Base-by-base conservation (phyloP, 2,113 vertebrate genomes). In the Centrocercus urophasianus region DNA sequence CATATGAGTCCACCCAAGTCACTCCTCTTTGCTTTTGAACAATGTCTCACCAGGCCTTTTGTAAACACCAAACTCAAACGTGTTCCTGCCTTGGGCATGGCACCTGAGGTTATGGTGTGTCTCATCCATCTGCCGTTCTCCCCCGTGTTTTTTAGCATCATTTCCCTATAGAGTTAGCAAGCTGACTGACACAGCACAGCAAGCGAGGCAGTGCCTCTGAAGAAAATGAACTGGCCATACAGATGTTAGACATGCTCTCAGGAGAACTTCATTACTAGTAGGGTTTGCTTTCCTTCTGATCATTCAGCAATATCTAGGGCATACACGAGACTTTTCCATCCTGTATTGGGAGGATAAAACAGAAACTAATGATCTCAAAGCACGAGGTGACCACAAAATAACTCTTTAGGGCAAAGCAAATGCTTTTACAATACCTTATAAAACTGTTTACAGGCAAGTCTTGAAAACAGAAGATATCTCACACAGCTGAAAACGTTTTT, bases 61-160 rank as follows among this genome's bases (percentile, higher is more conserved):
- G 80, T 48, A 92, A 93, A 93, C 69, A 72, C 9, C 60, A 75
- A 1, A 10, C 64, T 52, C 18, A 13, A 16, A 30, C 1, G 0
- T 0, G 72, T 65, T 61, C 87, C 85, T 88, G 82, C 52, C 75
- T 10, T 9, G 75, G 84, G 82, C 75, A 88, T 4, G 70, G 86
- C 75, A 32, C 78, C 57, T 4, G 1, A 38, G 6, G 6, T 45
- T 8, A 61, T 0, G 0, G 17, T 10, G 1, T 21, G 75, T 13
- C 48, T 88, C 83, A 66, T 19, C 67, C 70, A 56, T 20, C 43
- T 40, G 42, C 88, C 67, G 38, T 32, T 8, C n/a, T 2, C 21
- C 42, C 54, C 56, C 20, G 1, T 2, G 13, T 7, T 28, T 77
- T 72, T 74, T 7, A 60, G 93, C 79, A 61, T 74, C 45, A 13